Evolutionary conservation across 92 coral and sea anemone species (phyloP), one percentile per base, ranked within the genome.

Genomic region (Heteractis magnifica): DNA sequence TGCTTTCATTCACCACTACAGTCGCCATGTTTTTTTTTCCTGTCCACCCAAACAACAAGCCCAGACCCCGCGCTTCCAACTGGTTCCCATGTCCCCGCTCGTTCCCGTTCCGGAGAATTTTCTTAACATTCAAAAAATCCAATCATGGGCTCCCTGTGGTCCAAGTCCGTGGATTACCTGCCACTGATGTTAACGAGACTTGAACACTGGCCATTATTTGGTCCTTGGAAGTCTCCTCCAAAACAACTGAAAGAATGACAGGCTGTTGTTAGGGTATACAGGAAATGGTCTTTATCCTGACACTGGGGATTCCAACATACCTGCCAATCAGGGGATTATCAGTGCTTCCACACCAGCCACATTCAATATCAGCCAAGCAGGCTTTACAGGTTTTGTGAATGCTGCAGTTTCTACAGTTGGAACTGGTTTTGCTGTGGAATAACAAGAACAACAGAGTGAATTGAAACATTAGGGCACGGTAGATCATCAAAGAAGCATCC

Each of bases 341-440:
- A 4, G 85, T 92, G 49, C 91, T 91, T 51, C 89, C 95, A 76
- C 99, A 97, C 99, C 99, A 97, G 16, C 99, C 99, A 80, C 99
- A 97, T 86, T 89, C 79, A 53, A 71, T 58, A 50, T 81, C 92
- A 11, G 89, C 84, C 79, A 89, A 82, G 82, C 99, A 97, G 26
- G 73, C 78, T 18, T 68, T 79, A 82, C 98, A 97, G 5, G 62
- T 84, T n/a, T 80, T 81, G 72, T 90, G 91, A 12, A 65, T 58
- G 71, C 89, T 89, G 55, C 99, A 97, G 86, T 89, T 85, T 11
- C 85, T 75, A 77, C 99, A 97, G 41, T 76, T 49, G 26, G 79
- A 71, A 34, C 59, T 71, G 56, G 0, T 20, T 4, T 55, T 52
- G 65, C 95, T 87, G 74, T n/a, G 83, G n/a, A 80, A 70, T 12